phyloP scores from a whole-genome alignment of 2,888 invertebrate genomes.

The Lasioglossum marginatum region DNA sequence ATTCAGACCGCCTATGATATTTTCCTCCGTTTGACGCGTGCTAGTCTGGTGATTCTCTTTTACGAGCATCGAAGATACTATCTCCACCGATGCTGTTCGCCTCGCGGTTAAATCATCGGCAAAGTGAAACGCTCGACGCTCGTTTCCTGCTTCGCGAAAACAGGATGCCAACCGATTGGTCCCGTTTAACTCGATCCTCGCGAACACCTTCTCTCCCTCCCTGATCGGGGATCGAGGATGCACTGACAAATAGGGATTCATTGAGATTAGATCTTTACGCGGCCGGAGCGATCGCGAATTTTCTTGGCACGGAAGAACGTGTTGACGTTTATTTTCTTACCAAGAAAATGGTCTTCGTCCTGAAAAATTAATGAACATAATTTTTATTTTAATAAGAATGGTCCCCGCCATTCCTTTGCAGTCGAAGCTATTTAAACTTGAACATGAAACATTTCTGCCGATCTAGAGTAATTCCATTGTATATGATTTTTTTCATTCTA shows the following conservation, averaged over 20 bases:
- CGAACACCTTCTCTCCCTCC: not conserved
- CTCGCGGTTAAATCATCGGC: slow-evolving; percentile 26
- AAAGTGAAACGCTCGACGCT: slow-evolving; percentile 29
- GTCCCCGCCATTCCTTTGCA: too few relatives aligned
- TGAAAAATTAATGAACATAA: not conserved
- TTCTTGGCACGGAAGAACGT: not conserved
- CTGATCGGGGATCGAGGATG: not conserved
- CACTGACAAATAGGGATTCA: not conserved
- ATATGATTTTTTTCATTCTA: too few relatives aligned
- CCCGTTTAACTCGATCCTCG: not conserved
- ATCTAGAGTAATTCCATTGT: too few relatives aligned
- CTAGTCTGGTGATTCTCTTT: slow-evolving; percentile 38
- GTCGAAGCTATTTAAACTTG: too few relatives aligned
- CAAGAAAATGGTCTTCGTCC: too few relatives aligned
- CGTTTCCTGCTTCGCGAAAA: slow-evolving; percentile 23
- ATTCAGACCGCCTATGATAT: slow-evolving; percentile 51
- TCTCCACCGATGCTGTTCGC: not conserved
- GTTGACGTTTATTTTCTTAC: too few relatives aligned
- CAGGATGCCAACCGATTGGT: not conserved
- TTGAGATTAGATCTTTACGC: not conserved
- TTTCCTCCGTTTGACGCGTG: slow-evolving; percentile 55
- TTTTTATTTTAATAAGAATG: too few relatives aligned
- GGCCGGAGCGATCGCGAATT: not conserved
- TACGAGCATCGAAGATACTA: slow-evolving; percentile 45
- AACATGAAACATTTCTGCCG: too few relatives aligned